These are phyloP conservation scores for Echinometra lucunter DNA, from an alignment of 53 echinoderm and acorn worm species.

Conservation along the genomic window DNA sequence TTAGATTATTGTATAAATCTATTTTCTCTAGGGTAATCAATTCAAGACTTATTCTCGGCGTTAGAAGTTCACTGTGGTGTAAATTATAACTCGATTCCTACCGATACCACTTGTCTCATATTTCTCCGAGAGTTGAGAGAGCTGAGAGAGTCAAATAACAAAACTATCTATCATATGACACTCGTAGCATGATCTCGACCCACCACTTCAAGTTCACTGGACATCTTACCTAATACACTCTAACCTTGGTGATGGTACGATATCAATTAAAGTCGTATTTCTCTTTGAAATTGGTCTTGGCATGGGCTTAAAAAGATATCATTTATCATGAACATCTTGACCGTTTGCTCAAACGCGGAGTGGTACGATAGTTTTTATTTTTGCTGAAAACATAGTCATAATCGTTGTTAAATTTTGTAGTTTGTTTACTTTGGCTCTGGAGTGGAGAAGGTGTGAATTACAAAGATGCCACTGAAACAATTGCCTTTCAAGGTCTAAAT, in stretches of 20 bases:
- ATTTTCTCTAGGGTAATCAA: neutral
- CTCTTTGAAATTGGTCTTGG: neutral
- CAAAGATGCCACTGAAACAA: too few relatives aligned
- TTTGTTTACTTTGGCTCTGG: neutral
- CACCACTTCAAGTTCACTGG: neutral
- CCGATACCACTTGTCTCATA: neutral
- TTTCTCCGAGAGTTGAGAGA: constrained; percentile 11
- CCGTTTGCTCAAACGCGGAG: neutral
- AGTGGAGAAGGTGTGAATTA: too few relatives aligned
- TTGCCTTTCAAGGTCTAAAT: too few relatives aligned
- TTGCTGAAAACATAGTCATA: neutral
- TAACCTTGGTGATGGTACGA: neutral
- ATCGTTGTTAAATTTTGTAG: neutral
- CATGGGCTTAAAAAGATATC: neutral
- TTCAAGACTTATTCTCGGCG: neutral
- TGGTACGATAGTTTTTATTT: neutral
- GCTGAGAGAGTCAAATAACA: neutral
- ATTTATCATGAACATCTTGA: too few relatives aligned
- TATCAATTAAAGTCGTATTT: neutral
- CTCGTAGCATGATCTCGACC: neutral
- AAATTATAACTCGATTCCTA: neutral
- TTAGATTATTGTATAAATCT: neutral
- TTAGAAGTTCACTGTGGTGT: neutral
- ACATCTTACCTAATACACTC: neutral
- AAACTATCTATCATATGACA: neutral